Evolutionary conservation across 2,797 vertebrate genomes (phyloP), one percentile per base, ranked within the genome.

Genomic region (Allobates femoralis): DNA sequence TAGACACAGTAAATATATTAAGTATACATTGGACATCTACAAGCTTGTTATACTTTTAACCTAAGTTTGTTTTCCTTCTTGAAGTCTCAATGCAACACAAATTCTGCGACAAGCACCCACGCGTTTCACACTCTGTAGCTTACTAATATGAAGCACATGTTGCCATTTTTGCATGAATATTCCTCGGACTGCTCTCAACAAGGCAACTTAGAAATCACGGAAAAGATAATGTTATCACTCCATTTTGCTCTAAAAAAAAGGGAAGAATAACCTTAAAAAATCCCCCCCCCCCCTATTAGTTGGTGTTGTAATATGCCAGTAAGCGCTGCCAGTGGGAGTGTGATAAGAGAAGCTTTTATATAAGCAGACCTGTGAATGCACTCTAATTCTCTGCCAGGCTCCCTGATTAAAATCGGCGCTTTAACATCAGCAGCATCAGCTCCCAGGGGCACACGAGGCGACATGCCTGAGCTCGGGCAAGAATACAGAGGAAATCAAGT

Each of bases 331-430:
- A 64, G 56, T 64, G 73, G 82, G 55, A 64, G 55, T 75, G 19
- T 32, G 82, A 62, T 75, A 74, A 76, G 73, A 62, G 37, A 46
- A 46, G 37, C 82, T 64, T 84, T 84, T 84, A 84, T 76, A 84
- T 84, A 76, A 53, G 10, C 81, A 84, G 73, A 84, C 66, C 81
- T 74, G 53, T 83, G 81, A 73, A 73, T 83, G 67, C 67, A 83
- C 81, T 83, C 80, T 82, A 69, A 71, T 82, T 71, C 55, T 82
- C 66, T 34, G 80, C 66, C 56, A 76, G 82, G 56, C 82, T 84
- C 4, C 30, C 69, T 84, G 82, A 75, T 75, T 75, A 84, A 76
- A 84, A 83, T 84, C 82, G 76, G 71, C 26, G 71, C 82, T 76
- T 32, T 50, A 50, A 50, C 71, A 84, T 84, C 82, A 84, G 71